These are phyloP conservation scores for Gambusia holbrooki DNA, from an alignment of 2,113 vertebrate genomes.

Conservation along the genomic window DNA sequence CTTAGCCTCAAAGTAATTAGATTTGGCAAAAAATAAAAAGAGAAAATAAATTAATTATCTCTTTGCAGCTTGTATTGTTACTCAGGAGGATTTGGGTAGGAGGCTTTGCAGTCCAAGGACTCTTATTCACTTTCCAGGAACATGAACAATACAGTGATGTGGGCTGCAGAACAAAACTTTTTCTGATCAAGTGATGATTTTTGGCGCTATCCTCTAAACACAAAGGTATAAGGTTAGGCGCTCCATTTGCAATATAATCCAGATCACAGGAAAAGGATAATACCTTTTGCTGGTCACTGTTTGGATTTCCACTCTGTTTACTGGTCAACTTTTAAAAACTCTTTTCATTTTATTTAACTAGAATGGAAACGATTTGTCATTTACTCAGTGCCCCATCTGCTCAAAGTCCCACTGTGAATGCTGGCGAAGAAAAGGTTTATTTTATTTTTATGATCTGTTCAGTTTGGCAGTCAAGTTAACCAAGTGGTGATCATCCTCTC, in stretches of 20 bases:
- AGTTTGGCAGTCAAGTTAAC: not conserved
- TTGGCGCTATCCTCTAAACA: not conserved
- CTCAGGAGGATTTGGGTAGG: conserved; percentile 50
- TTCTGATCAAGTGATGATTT: conserved; percentile 11
- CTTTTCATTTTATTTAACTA: not conserved
- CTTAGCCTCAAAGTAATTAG: conserved; percentile 56
- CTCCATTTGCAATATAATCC: not conserved
- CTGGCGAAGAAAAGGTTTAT: not conserved
- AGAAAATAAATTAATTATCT: conserved; percentile 61
- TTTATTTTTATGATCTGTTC: not conserved
- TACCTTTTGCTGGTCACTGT: not conserved
- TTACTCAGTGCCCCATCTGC: not conserved
- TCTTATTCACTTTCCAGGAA: conserved; percentile 58
- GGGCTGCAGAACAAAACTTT: conserved; percentile 14
- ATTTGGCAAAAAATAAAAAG: conserved; percentile 62
- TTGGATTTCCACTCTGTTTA: not conserved
- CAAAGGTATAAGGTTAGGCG: not conserved
- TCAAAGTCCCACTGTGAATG: not conserved
- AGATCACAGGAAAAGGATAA: not conserved
- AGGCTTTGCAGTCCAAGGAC: conserved; percentile 58
- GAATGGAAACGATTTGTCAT: not conserved
- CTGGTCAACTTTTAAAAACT: not conserved
- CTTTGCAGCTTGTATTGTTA: conserved; percentile 31
- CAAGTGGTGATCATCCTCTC: not conserved
- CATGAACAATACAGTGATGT: conserved; percentile 48